Conservation (phyloP, 2,888 invertebrate genomes). For the Sinohyriopsis cumingii region DNA sequence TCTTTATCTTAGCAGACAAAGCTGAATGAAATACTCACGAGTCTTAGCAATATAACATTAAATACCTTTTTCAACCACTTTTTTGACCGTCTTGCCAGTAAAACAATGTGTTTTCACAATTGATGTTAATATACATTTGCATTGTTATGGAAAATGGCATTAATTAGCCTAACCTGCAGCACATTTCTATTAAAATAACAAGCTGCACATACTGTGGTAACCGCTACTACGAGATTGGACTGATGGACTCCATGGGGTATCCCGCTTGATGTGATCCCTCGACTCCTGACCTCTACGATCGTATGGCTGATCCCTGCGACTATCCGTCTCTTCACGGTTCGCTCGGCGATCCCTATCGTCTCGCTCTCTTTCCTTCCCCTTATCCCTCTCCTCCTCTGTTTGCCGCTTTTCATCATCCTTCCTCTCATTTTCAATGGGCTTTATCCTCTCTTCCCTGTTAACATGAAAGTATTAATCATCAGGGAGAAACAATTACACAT, state of each 20-base stretch:
- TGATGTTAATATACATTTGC: no score
- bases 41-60: no score
- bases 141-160: no score
- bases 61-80: no score
- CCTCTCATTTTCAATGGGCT: conserved; percentile 15
- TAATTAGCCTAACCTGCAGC: no score
- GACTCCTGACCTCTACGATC: conserved; percentile 14
- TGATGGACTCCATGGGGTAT: conserved; percentile 4
- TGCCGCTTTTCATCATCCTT: conserved; percentile 12
- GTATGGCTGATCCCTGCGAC: background rate
- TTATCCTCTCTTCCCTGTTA: conserved; percentile 29
- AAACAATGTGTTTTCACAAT: no score
- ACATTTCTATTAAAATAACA: no score
- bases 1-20: no score
- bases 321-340: background rate
- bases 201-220: no score
- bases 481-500: background rate
- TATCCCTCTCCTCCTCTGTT: conserved; percentile 13
- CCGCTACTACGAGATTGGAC: no score
- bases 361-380: conserved; percentile 26
- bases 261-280: conserved; percentile 25
- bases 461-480: background rate
- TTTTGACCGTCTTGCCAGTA: no score
- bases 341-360: conserved; percentile 11
- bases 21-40: no score